Evolutionary conservation across 2,888 invertebrate genomes (phyloP).

Genomic region (Argynnis bischoffii): DNA sequence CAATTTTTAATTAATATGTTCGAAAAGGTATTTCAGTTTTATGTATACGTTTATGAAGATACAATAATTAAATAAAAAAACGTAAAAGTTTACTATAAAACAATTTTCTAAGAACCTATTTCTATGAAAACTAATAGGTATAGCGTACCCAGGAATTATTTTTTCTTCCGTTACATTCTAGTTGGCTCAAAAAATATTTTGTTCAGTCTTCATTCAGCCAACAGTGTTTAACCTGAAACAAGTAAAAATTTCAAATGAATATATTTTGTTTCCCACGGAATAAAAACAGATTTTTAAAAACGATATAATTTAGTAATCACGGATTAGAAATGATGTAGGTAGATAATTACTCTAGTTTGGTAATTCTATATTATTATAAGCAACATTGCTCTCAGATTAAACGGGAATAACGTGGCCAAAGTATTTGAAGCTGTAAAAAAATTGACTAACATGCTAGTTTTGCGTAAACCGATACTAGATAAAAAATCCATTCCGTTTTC

Average conservation of each 20-base stretch:
- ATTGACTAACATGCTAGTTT: slow-evolving; percentile 62
- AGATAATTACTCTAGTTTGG: slow-evolving; percentile 38
- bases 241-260: slow-evolving; percentile 49
- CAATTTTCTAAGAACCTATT: too few relatives aligned
- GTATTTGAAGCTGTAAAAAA: slow-evolving; percentile 54
- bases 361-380: slow-evolving; percentile 48
- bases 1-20: neutral
- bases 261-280: slow-evolving; percentile 16
- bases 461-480: slow-evolving; percentile 63
- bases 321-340: slow-evolving; percentile 34
- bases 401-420: slow-evolving; percentile 47
- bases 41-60: too few relatives aligned
- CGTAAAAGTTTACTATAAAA: slow-evolving; percentile 4
- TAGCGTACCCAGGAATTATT: slow-evolving; percentile 45
- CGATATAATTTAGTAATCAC: slow-evolving; percentile 31
- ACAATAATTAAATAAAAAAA: neutral
- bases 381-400: slow-evolving; percentile 66
- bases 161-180: slow-evolving; percentile 71
- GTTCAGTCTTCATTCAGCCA: slow-evolving; percentile 77
- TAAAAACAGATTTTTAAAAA: slow-evolving; percentile 27
- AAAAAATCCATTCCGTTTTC: slow-evolving; percentile 66
- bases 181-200: slow-evolving; percentile 61
- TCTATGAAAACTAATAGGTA: neutral
- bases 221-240: slow-evolving; percentile 70
- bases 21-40: too few relatives aligned